These are phyloP conservation scores for Anas flavirostris DNA, from an alignment of 2,797 vertebrate species.

Conservation along the genomic window DNA sequence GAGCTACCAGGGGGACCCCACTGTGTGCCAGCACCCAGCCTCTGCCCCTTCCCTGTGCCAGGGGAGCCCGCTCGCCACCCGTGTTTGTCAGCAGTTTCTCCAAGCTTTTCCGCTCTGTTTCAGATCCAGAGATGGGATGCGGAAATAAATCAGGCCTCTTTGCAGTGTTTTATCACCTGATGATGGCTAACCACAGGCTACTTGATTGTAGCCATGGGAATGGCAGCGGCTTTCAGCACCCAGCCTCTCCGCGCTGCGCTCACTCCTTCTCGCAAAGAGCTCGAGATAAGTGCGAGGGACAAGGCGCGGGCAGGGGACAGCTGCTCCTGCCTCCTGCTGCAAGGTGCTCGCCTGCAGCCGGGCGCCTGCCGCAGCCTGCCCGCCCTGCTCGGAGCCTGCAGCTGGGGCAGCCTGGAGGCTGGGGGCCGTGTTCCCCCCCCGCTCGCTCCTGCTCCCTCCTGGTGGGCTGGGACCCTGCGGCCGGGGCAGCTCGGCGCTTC, in stretches of 20 bases:
- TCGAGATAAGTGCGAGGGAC: background rate
- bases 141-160: background rate
- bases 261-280: background rate
- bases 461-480: background rate
- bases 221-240: slow-evolving; percentile 1
- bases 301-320: background rate
- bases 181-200: slow-evolving; percentile 25
- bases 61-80: no score
- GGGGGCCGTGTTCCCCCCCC: fast-evolving
- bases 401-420: fast-evolving
- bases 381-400: no score
- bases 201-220: slow-evolving; percentile 29
- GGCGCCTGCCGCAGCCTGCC: background rate
- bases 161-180: slow-evolving; percentile 18
- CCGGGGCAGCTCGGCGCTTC: background rate
- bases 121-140: background rate
- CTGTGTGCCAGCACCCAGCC: background rate
- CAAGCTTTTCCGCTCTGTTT: background rate
- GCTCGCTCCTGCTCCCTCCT: fast-evolving
- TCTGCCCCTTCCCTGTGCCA: background rate
- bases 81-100: background rate
- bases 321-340: background rate
- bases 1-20: background rate
- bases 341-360: background rate
- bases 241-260: background rate